phyloP scores from a whole-genome alignment of 2,113 vertebrate genomes.

The Pyxicephalus adspersus region DNA sequence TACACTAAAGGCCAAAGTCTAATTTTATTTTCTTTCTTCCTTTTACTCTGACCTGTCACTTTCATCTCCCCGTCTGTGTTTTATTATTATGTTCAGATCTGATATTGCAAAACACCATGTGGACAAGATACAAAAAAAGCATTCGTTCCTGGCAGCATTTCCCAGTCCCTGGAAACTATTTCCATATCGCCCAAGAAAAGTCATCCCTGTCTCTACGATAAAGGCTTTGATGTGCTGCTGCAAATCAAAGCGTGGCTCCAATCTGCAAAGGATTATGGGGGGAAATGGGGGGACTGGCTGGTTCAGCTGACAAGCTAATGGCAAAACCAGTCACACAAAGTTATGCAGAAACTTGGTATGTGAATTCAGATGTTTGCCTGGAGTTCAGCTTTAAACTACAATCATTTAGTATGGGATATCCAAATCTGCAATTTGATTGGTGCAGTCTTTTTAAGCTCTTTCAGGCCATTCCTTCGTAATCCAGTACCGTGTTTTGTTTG shows the following conservation, averaged over 20 bases:
- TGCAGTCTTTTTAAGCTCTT: too few relatives aligned
- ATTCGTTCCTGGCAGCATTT: neutral
- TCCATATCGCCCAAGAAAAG: neutral
- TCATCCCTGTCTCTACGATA: neutral
- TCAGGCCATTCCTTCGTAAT: too few relatives aligned
- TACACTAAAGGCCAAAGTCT: too few relatives aligned
- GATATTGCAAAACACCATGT: constrained; percentile 31
- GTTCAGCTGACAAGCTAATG: neutral
- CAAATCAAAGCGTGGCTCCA: neutral
- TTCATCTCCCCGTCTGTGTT: neutral
- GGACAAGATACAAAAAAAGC: constrained; percentile 15
- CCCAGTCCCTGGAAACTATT: neutral
- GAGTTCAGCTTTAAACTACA: too few relatives aligned
- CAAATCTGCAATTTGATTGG: too few relatives aligned
- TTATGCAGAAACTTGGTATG: too few relatives aligned
- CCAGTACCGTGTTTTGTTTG: too few relatives aligned
- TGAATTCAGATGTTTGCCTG: too few relatives aligned
- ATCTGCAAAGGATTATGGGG: too few relatives aligned
- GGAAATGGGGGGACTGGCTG: neutral
- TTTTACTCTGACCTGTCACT: neutral
- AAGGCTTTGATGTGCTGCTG: neutral
- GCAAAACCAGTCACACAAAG: too few relatives aligned
- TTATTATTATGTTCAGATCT: constrained; percentile 19
- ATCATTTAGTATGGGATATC: too few relatives aligned
- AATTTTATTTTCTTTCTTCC: too few relatives aligned